Evolutionary conservation across 2,888 invertebrate genomes (phyloP).

Genomic region (Orthonychiurus folsomi): DNA sequence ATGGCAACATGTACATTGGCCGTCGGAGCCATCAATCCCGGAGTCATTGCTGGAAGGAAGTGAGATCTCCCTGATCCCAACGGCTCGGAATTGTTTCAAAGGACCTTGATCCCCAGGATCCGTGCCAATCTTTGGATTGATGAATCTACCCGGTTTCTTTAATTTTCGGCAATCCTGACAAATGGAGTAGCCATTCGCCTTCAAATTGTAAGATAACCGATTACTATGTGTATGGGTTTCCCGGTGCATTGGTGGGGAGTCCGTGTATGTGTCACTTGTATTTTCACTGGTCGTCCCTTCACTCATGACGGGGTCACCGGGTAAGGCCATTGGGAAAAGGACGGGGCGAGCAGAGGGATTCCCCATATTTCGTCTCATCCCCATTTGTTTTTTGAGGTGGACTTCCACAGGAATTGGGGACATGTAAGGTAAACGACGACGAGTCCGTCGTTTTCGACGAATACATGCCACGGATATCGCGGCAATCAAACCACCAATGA

Average conservation of each 20-base stretch:
- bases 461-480: constrained; percentile 54
- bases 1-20: constrained; percentile 38
- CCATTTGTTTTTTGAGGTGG: constrained; percentile 34
- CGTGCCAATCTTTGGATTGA: background rate
- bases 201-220: constrained; percentile 11
- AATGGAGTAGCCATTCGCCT: constrained; percentile 26
- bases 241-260: constrained; percentile 22
- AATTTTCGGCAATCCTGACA: constrained; percentile 39
- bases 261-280: constrained; percentile 42
- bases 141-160: constrained; percentile 26
- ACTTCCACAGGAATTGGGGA: constrained; percentile 38
- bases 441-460: constrained; percentile 31
- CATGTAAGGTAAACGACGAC: constrained; percentile 35
- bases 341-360: constrained; percentile 34
- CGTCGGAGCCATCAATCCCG: constrained; percentile 38
- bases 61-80: constrained; percentile 31
- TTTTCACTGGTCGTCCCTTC: constrained; percentile 39
- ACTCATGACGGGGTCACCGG: constrained; percentile 23
- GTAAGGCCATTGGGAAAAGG: constrained; percentile 39
- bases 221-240: constrained; percentile 6
- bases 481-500: constrained; percentile 68
- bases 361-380: constrained; percentile 22
- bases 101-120: constrained; percentile 23
- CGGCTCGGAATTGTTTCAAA: constrained; percentile 21
- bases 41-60: constrained; percentile 39